Base-by-base conservation (phyloP, 2,797 vertebrate genomes). In the Limosa lapponica region DNA sequence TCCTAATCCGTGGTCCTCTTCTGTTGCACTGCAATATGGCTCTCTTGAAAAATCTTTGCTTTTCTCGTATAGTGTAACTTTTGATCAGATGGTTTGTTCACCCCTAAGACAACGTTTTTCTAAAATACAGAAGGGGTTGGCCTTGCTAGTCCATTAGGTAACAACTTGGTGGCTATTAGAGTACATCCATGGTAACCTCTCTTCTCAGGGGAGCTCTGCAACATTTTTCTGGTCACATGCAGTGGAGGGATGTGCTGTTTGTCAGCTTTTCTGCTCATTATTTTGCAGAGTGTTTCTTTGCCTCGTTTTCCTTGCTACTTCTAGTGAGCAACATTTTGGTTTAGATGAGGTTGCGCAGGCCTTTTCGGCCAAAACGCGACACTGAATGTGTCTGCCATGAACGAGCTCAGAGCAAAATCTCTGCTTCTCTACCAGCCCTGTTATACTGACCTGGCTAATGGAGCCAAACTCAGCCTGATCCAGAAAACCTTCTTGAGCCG, bases 21-120 rank as follows among this genome's bases (percentile, higher is more conserved):
- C 34, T 0, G 0, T 18, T 27, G 8, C 8, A 11, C 0, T 5
- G 61, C 32, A 32, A 55, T 32, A 58, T 12, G 17, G 16, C 4
- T 78, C 3, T 49, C 32, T 61, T 51, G 32, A 37, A 64, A 86
- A 61, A 24, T 9, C 28, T 19, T 75, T 81, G 28, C 10, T 48
- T 79, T 83, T 71, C 54, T 71, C 22, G 30, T 17, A 2, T 4
- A 4, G 11, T 57, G 6, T 57, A 71, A 41, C 36, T 86, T 86
- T 52, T 41, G 25, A 37, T 73, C 36, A 74, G 36, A 11, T 46
- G 16, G 11, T 41, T 69, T 79, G 16, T 10, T 87, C n/a, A 66
- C 13, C n/a, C 15, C 28, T 36, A 66, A 62, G 67, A 17, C 16
- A 82, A 10, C 6, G 3, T 46, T 87, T 62, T 59, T 71, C 27